Evolutionary conservation across 2,888 invertebrate genomes (phyloP).

Genomic region (Drosophila macrospina): DNA sequence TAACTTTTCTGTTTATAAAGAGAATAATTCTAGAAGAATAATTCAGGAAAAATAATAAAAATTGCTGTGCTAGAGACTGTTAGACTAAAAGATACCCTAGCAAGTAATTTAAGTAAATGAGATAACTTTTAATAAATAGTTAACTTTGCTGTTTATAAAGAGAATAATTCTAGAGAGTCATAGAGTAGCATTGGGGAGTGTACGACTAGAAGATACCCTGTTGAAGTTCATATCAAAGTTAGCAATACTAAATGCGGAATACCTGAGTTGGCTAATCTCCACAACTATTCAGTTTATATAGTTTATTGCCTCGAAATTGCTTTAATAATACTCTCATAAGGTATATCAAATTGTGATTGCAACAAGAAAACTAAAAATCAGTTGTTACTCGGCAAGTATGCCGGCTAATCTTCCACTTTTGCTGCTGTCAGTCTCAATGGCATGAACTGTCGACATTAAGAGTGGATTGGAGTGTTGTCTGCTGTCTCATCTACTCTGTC

Average conservation of each 20-base stretch:
- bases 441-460: constrained; percentile 40
- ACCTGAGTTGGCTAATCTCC: neutral
- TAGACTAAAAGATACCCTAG: no score
- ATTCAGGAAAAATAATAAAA: no score
- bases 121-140: no score
- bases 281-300: neutral
- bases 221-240: no score
- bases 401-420: constrained; percentile 29
- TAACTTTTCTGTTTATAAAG: neutral
- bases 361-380: constrained; percentile 1
- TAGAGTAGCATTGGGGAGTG: neutral
- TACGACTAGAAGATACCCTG: neutral
- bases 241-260: neutral
- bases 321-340: neutral
- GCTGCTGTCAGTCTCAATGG: constrained; percentile 63
- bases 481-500: neutral
- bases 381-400: constrained; percentile 4
- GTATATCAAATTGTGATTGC: neutral
- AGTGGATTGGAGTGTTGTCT: constrained; percentile 28
- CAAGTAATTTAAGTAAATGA: no score
- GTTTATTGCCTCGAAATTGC: neutral
- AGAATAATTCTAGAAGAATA: no score
- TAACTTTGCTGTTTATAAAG: neutral
- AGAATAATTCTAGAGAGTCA: no score
- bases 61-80: no score